Percentiles rank a stretch among this genome's conserved stretches.
Evolutionary conservation across 2,113 vertebrate genomes (phyloP).

Genomic region (Chamaea fasciata): DNA sequence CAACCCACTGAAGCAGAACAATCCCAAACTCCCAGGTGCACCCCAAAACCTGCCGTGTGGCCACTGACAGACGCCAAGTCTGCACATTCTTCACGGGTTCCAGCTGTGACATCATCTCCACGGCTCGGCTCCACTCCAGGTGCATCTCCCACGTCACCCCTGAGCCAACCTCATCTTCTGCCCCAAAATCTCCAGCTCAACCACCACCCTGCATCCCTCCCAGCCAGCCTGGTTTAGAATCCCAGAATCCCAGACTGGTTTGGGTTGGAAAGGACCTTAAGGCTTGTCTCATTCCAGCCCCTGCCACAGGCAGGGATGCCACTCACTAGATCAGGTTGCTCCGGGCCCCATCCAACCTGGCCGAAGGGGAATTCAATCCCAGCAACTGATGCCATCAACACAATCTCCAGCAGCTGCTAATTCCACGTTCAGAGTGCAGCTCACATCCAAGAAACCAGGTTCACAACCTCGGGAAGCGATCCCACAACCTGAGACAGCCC

Average conservation of each 20-base stretch:
- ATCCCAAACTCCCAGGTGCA: not conserved
- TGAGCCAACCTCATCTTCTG: not conserved
- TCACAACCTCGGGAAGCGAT: not conserved
- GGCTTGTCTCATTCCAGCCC: not conserved
- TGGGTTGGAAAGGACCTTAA: not conserved
- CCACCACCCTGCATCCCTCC: not conserved
- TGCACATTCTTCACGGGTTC: fast-evolving
- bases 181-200: not conserved
- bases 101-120: fast-evolving
- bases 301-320: not conserved
- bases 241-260: not conserved
- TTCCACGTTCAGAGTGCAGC: not conserved
- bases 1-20: not conserved
- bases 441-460: not conserved
- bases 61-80: not conserved
- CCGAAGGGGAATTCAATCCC: not conserved
- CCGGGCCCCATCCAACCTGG: not conserved
- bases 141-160: fast-evolving
- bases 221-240: not conserved
- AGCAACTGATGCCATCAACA: not conserved
- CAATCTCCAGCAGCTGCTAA: not conserved
- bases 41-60: not conserved
- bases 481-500: not conserved
- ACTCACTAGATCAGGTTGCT: not conserved
- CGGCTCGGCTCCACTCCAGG: fast-evolving